A percentile compares a stretch with the other conserved stretches of the same genome.
Evolutionary conservation across 64 coral and sea anemone genomes (phyloP).

Genomic region (Pocillopora verrucosa): DNA sequence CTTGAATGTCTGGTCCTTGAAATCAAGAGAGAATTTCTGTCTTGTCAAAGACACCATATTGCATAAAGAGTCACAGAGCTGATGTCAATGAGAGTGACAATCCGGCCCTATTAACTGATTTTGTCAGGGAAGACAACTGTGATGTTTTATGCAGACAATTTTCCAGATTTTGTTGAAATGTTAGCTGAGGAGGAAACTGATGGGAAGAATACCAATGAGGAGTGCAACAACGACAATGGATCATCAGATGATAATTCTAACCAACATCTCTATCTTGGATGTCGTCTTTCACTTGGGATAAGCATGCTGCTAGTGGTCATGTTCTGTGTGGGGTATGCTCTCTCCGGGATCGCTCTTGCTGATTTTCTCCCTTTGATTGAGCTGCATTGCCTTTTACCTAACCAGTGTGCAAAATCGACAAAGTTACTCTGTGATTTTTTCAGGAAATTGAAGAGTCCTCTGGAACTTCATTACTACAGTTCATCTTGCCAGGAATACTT

Average conservation of each 20-base stretch:
- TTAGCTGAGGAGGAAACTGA: neutral
- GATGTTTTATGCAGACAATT: neutral
- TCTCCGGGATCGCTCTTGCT: slow-evolving; percentile 16
- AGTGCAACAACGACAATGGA: neutral
- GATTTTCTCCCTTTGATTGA: slow-evolving; percentile 34
- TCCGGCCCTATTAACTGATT: neutral
- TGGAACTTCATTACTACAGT: slow-evolving; percentile 20
- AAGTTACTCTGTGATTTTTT: slow-evolving; percentile 36
- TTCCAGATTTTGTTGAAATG: neutral
- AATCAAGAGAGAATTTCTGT: too few species aligned
- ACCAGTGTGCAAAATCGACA: neutral
- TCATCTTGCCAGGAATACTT: slow-evolving; percentile 12
- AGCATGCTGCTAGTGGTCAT: slow-evolving; percentile 13
- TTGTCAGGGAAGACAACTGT: neutral
- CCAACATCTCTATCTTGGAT: neutral
- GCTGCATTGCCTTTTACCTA: slow-evolving; percentile 15
- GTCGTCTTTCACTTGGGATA: neutral
- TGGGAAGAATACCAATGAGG: neutral
- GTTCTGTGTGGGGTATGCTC: slow-evolving; percentile 12
- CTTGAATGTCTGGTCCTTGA: too few species aligned
- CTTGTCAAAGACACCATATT: too few species aligned
- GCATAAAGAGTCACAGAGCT: too few species aligned
- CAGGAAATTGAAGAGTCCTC: neutral
- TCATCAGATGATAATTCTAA: neutral
- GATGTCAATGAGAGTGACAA: neutral